These are phyloP conservation scores for Tetragonisca angustula DNA, from an alignment of 2,888 invertebrate genomes.

Conservation along the genomic window DNA sequence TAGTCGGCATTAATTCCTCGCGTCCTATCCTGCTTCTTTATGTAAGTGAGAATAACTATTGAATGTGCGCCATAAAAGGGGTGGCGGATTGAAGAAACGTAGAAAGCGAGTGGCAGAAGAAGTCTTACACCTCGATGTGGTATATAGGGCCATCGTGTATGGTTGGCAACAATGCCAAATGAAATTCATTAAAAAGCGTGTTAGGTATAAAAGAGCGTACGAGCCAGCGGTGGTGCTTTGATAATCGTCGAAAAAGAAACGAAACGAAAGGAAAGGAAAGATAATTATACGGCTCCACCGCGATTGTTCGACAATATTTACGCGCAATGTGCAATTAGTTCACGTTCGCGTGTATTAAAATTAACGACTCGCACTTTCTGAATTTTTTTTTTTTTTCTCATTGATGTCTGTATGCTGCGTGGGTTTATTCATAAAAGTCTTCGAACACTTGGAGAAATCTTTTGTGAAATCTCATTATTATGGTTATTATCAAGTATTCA, in stretches of 20 bases:
- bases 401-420: neutral
- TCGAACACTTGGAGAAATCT: neutral
- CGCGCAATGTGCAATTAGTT: slow-evolving; percentile 6
- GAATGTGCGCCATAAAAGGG: slow-evolving; percentile 8
- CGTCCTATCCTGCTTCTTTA: slow-evolving; percentile 2
- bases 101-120: slow-evolving; percentile 21
- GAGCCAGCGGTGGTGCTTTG: neutral
- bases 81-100: slow-evolving; percentile 7
- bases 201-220: neutral
- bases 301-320: slow-evolving; percentile 1
- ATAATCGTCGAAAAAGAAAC: slow-evolving; percentile 8
- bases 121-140: slow-evolving; percentile 6
- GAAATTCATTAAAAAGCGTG: slow-evolving; percentile 38
- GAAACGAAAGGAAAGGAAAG: neutral
- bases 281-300: slow-evolving; percentile 23
- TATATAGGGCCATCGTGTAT: neutral
- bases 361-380: neutral
- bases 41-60: slow-evolving; percentile 13
- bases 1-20: neutral
- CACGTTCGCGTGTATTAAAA: neutral
- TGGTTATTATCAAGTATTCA: too few relatives aligned
- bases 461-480: neutral
- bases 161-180: slow-evolving; percentile 16
- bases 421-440: too few relatives aligned
- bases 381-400: slow-evolving; percentile 7